These are phyloP conservation scores for Ctena decussata DNA, from an alignment of 2,888 invertebrate genomes.

Conservation along the genomic window DNA sequence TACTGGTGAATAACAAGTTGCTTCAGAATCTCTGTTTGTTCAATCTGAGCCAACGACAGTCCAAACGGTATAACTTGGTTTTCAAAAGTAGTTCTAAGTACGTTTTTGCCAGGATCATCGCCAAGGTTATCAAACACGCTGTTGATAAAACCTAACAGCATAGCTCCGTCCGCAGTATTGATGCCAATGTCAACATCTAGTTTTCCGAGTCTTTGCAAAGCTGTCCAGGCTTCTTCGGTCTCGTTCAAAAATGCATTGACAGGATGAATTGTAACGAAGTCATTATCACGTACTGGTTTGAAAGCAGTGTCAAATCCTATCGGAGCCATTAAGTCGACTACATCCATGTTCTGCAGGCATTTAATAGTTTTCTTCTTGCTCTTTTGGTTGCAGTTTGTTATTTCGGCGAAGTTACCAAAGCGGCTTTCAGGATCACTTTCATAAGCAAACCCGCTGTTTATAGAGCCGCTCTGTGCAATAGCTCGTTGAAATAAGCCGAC, in stretches of 20 bases:
- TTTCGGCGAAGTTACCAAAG: not conserved
- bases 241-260: not conserved
- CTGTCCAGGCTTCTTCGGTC: not conserved
- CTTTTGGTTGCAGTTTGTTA: not conserved
- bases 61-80: not conserved
- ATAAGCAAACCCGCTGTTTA: not conserved
- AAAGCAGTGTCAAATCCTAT: not conserved
- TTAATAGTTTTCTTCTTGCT: not conserved
- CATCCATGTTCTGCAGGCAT: not conserved
- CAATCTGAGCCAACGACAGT: not conserved
- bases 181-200: not conserved
- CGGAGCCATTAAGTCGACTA: not conserved
- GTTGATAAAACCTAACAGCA: not conserved
- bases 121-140: not conserved
- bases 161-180: not conserved
- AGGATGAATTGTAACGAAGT: not conserved
- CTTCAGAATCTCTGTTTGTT: not conserved
- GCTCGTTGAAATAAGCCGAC: not conserved
- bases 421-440: not conserved
- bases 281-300: not conserved
- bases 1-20: not conserved
- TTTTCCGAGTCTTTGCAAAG: not conserved
- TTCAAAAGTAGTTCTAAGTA: not conserved
- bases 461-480: not conserved
- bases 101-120: not conserved